Conservation (phyloP, 1,140 invertebrate species). For the Aphaenogaster floridana region DNA sequence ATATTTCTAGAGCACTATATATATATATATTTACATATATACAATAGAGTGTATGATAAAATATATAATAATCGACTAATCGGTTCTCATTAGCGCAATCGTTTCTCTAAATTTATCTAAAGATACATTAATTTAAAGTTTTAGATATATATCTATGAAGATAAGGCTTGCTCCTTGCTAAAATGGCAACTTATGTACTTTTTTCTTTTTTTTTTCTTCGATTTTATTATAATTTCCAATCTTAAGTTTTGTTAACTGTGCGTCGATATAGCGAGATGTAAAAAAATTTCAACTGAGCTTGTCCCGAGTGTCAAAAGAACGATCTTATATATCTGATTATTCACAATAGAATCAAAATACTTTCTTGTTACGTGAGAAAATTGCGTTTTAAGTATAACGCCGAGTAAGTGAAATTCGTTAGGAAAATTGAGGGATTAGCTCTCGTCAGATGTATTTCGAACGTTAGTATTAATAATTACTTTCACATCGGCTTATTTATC, state of each 20-base stretch:
- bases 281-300: conserved; percentile 29
- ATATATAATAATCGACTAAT: conserved; percentile 75
- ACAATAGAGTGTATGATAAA: conserved; percentile 77
- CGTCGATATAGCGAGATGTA: conserved; percentile 17
- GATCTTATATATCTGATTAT: not conserved
- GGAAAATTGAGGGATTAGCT: conserved; percentile 35
- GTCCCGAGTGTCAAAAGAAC: conserved; percentile 17
- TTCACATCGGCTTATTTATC: conserved; percentile 41
- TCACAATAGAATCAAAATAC: not conserved
- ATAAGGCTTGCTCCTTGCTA: conserved; percentile 68
- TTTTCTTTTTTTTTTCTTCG: not conserved
- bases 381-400: conserved; percentile 7
- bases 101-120: conserved; percentile 63
- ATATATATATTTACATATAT: conserved; percentile 81
- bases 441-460: conserved; percentile 1
- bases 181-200: conserved; percentile 11
- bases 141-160: conserved; percentile 65
- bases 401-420: conserved; percentile 36
- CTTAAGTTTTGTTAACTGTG: conserved; percentile 28
- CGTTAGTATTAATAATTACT: conserved; percentile 55
- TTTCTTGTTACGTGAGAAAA: conserved; percentile 18
- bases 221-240: conserved; percentile 40
- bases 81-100: conserved; percentile 56
- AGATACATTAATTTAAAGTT: conserved; percentile 63
- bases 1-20: conserved; percentile 64